phyloP scores from a whole-genome alignment of 2,113 vertebrate species.

The Echinops telfairi region DNA sequence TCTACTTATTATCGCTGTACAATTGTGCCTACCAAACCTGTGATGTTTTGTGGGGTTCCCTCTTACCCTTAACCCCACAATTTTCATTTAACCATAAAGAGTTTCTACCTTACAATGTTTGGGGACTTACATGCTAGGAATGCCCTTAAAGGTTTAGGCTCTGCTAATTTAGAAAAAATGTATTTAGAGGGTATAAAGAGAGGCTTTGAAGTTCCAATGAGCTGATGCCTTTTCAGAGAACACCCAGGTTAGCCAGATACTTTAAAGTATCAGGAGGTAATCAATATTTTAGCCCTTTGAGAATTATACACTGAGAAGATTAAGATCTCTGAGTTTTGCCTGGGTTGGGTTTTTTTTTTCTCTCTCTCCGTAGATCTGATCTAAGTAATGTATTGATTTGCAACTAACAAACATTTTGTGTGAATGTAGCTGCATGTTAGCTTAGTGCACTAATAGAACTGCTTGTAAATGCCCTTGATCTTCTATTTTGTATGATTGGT shows the following conservation, averaged over 20 bases:
- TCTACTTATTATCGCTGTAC: no score
- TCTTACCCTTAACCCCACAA: no score
- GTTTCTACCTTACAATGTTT: not conserved
- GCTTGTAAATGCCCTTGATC: not conserved
- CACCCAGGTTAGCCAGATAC: not conserved
- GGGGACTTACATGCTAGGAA: not conserved
- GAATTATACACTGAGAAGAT: not conserved
- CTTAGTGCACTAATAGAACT: not conserved
- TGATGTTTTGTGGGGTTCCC: no score
- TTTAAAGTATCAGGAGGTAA: conserved; percentile 31
- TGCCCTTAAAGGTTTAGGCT: not conserved
- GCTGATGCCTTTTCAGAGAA: not conserved
- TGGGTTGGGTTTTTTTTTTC: not conserved
- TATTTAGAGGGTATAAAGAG: not conserved
- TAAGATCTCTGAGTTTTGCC: not conserved
- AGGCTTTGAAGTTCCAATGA: not conserved
- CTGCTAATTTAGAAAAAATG: conserved; percentile 23
- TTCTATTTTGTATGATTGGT: not conserved
- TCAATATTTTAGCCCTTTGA: not conserved
- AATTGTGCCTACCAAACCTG: no score
- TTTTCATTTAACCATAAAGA: conserved; percentile 33
- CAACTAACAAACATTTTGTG: not conserved
- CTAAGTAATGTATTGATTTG: not conserved
- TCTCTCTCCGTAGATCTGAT: no score
- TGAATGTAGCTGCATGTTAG: not conserved